Percentiles rank a stretch among this genome's conserved stretches.
Evolutionary conservation across 2,888 invertebrate genomes (phyloP).

Genomic region (Ophonus ardosiacus): DNA sequence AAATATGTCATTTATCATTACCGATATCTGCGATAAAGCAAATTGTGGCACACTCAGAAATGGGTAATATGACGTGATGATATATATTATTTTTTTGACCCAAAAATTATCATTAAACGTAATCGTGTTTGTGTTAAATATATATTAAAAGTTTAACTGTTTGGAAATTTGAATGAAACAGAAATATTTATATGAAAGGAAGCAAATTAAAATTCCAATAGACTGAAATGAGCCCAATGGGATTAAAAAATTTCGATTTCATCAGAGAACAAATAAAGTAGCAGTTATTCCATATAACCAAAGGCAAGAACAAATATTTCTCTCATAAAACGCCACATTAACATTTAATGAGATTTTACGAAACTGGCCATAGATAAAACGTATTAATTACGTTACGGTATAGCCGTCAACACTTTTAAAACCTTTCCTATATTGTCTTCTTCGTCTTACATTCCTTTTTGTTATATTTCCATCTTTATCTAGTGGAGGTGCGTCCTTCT

Average conservation of each 20-base stretch:
- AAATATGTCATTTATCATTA: no score
- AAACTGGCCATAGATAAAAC: conserved; percentile 57
- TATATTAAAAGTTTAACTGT: background rate
- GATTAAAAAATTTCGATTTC: conserved; percentile 36
- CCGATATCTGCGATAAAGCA: no score
- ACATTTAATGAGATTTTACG: conserved; percentile 55
- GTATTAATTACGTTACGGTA: conserved; percentile 41
- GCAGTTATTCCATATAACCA: conserved; percentile 15
- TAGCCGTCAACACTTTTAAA: conserved; percentile 50
- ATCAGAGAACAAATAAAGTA: conserved; percentile 24
- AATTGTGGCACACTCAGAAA: no score
- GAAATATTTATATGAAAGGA: background rate
- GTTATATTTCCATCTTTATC: conserved; percentile 29
- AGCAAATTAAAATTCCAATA: background rate
- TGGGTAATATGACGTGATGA: no score
- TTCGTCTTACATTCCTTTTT: background rate
- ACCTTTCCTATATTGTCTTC: background rate
- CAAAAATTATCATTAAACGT: no score
- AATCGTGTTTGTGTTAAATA: no score
- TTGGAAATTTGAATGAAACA: background rate
- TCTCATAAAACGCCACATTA: conserved; percentile 55
- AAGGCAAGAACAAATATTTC: conserved; percentile 39
- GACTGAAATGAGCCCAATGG: background rate
- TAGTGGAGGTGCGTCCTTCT: conserved; percentile 51
- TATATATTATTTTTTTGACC: no score